A percentile compares a stretch with the other conserved stretches of the same genome.
Conservation (phyloP, 2,113 vertebrate species). For the Strigops habroptila region DNA sequence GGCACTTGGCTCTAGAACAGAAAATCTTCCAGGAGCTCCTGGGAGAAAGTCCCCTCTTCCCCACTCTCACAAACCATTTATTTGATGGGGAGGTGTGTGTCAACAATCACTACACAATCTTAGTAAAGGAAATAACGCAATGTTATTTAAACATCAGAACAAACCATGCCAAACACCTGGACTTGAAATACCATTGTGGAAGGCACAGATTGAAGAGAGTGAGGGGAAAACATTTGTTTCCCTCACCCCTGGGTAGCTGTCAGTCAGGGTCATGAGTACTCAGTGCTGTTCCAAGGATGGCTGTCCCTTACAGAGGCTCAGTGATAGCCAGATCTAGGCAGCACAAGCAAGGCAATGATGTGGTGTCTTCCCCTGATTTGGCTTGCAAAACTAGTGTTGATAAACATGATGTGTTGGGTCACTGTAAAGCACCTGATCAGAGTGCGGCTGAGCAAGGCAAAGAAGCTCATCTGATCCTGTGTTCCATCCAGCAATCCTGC, state of each 20-base stretch:
- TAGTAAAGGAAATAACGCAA: slow-evolving; percentile 47
- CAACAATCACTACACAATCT: slow-evolving; percentile 54
- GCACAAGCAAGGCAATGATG: accelerated
- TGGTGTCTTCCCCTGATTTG: not conserved
- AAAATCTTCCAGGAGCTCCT: slow-evolving; percentile 56
- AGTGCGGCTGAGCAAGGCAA: not conserved
- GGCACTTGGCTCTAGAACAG: slow-evolving; percentile 34
- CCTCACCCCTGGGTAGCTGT: not conserved
- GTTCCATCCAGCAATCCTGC: not conserved
- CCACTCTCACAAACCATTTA: slow-evolving; percentile 48
- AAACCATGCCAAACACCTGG: not conserved
- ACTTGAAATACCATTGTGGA: not conserved
- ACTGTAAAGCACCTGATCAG: not conserved
- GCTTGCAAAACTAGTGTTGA: not conserved
- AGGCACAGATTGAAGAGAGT: not conserved
- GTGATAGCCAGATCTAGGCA: not conserved
- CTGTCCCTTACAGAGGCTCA: not conserved
- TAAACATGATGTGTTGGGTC: not conserved
- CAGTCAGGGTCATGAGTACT: not conserved
- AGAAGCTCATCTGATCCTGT: not conserved
- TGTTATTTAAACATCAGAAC: slow-evolving; percentile 46
- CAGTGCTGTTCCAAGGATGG: not conserved
- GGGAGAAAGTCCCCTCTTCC: slow-evolving; percentile 33
- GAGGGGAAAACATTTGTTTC: not conserved
- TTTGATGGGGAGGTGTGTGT: slow-evolving; percentile 27